Evolutionary conservation across 2,113 vertebrate genomes (phyloP), one percentile per base, ranked within the genome.

Genomic region (Eira barbara): DNA sequence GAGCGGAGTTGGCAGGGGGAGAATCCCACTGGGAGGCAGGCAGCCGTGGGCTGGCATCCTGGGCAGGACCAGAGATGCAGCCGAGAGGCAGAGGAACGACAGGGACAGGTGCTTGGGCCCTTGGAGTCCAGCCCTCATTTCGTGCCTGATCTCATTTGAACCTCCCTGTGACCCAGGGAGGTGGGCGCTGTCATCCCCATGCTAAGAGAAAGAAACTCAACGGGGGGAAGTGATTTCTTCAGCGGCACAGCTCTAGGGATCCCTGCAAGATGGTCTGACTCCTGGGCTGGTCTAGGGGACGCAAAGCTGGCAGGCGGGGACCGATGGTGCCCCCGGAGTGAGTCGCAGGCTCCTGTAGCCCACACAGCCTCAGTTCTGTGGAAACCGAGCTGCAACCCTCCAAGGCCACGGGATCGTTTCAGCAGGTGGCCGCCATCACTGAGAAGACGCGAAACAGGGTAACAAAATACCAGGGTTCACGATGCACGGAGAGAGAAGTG

Each of bases 401-500:
- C 4, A 7, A 36, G 63, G 10, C 18, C 71, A 13, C 1, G n/a
- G 36, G 83, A 17, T 13, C 0, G 0, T 20, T 27, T 10, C 8
- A 2, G 79, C 36, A n/a, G 31, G 57, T n/a, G 82, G 63, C 8
- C 2, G 27, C 4, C 17, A 3, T 18, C 9, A 1, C 3, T 2
- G 18, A 17, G 15, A 29, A 52, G 47, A 47, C 80, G 55, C 17
- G 18, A 73, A 55, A 12, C 0, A 7, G 27, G 69, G 3, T 52
- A 1, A 12, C 15, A 52, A n/a, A 39, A 20, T 0, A 3, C 1
- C 57, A 39, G 88, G 2, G 47, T 15, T 39, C 55, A 2, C 0
- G 21, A 42, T 0, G 25, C 6, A 1, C 0, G 2, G 27, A 1
- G 8, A 5, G 12, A 29, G 0, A 10, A 10, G 25, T 1, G 7